Evolutionary conservation across 1,140 invertebrate genomes (phyloP).

Genomic region (Rhyacophila brunnea): DNA sequence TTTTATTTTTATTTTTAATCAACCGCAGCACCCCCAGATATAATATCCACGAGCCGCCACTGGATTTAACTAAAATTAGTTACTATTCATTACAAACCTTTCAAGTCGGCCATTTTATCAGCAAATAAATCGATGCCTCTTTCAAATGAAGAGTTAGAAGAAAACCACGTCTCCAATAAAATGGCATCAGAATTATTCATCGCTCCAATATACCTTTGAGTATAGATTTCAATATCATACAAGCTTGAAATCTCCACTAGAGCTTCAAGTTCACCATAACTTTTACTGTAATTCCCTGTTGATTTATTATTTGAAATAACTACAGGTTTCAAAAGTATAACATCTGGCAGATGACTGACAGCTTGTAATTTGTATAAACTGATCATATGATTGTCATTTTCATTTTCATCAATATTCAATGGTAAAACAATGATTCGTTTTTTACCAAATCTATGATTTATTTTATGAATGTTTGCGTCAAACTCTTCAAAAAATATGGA

Average conservation of each 20-base stretch:
- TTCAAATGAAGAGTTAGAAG: slow-evolving; percentile 6
- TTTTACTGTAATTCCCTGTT: not conserved
- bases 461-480: slow-evolving; percentile 7
- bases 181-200: slow-evolving; percentile 4
- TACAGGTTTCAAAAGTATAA: slow-evolving; percentile 13
- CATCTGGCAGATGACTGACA: slow-evolving; percentile 1
- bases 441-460: slow-evolving; percentile 13
- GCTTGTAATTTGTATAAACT: not conserved
- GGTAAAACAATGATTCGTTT: slow-evolving; percentile 15
- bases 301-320: not conserved
- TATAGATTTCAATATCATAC: slow-evolving; percentile 4
- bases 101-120: slow-evolving; percentile 30
- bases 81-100: slow-evolving; percentile 18
- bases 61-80: too few relatives aligned
- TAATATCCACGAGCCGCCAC: too few relatives aligned
- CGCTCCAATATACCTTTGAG: slow-evolving; percentile 9
- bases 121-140: slow-evolving; percentile 23
- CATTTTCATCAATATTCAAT: not conserved
- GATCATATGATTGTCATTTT: not conserved
- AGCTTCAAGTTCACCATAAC: not conserved
- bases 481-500: slow-evolving; percentile 5
- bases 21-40: too few relatives aligned
- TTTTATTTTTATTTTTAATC: too few relatives aligned
- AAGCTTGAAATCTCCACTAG: not conserved
- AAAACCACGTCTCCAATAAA: slow-evolving; percentile 12